Conservation (phyloP, 1,140 invertebrate genomes). For the Drosophila willistoni region DNA sequence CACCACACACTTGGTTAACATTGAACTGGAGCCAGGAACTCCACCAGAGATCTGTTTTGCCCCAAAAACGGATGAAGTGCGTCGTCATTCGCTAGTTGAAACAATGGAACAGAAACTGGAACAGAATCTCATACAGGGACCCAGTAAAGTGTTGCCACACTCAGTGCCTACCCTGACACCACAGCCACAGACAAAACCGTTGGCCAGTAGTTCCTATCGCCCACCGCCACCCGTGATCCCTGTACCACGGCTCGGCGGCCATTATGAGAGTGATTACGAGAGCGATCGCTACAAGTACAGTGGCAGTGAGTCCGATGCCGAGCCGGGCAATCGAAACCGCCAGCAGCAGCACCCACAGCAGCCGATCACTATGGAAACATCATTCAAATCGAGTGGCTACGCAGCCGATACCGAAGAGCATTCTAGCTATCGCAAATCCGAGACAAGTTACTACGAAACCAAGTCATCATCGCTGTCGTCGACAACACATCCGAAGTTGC, state of each 20-base stretch:
- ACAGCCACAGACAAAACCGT: constrained; percentile 37
- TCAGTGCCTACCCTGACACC: constrained; percentile 82
- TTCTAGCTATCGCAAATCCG: constrained; percentile 78
- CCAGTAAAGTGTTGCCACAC: constrained; percentile 84
- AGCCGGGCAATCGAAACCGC: constrained; percentile 85
- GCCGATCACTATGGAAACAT: constrained; percentile 34
- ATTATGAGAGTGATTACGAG: constrained; percentile 89
- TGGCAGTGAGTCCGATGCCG: constrained; percentile 87
- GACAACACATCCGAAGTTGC: constrained; percentile 31
- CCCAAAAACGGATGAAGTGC: constrained; percentile 77
- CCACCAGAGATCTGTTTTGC: constrained; percentile 87
- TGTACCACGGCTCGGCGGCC: constrained; percentile 85
- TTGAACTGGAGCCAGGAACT: constrained; percentile 86
- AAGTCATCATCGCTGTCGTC: constrained; percentile 48
- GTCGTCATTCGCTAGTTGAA: constrained; percentile 85
- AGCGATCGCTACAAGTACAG: constrained; percentile 89
- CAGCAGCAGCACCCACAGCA: constrained; percentile 84
- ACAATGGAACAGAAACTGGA: constrained; percentile 85
- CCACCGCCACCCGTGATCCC: constrained; percentile 85
- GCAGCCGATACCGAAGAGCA: constrained; percentile 89
- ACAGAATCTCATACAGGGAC: constrained; percentile 84
- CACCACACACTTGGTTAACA: constrained; percentile 72
- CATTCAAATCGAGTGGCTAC: constrained; percentile 86
- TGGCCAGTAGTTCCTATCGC: constrained; percentile 50
- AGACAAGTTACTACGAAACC: constrained; percentile 66